Percentiles rank a stretch among this genome's conserved stretches.
phyloP scores from a whole-genome alignment of 2,888 invertebrate genomes.

The Eupithecia exiguata region DNA sequence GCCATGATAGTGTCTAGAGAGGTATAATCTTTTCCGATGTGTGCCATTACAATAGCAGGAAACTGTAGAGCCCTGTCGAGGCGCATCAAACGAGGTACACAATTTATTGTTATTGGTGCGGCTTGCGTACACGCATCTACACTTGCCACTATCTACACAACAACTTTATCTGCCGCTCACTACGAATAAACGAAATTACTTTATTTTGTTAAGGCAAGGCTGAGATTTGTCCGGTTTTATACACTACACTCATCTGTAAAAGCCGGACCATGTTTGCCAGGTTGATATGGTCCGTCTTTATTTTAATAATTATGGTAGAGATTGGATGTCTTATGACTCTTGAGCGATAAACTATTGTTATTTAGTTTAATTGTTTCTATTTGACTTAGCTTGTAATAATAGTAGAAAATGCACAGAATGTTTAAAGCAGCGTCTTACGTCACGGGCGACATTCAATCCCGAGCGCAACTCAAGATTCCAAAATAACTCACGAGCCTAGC shows the following conservation, averaged over 20 bases:
- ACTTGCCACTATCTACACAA: conserved; percentile 81
- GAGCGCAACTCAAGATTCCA: too few species aligned
- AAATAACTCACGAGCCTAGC: too few species aligned
- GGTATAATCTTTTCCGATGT: not conserved
- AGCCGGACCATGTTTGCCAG: not conserved
- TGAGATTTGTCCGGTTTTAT: conserved; percentile 12
- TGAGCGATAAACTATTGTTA: not conserved
- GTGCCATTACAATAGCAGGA: conserved; percentile 14
- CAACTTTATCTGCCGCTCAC: conserved; percentile 77
- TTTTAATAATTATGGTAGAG: not conserved
- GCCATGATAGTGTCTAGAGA: too few species aligned
- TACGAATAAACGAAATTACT: conserved; percentile 63
- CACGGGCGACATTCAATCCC: too few species aligned
- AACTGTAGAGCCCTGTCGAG: conserved; percentile 47
- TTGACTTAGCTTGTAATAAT: too few species aligned
- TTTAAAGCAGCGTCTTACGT: too few species aligned
- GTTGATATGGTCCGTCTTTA: not conserved
- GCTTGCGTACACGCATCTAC: conserved; percentile 82
- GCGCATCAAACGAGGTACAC: conserved; percentile 77
- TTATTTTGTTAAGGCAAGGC: conserved; percentile 45
- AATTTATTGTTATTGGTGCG: conserved; percentile 83
- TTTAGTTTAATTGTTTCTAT: too few species aligned
- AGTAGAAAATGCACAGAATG: too few species aligned
- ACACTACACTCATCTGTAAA: not conserved
- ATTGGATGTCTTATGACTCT: not conserved